A percentile compares a stretch with the other conserved stretches of the same genome.
Evolutionary conservation across 2,113 vertebrate species (phyloP).

Genomic region (Hippocampus comes): DNA sequence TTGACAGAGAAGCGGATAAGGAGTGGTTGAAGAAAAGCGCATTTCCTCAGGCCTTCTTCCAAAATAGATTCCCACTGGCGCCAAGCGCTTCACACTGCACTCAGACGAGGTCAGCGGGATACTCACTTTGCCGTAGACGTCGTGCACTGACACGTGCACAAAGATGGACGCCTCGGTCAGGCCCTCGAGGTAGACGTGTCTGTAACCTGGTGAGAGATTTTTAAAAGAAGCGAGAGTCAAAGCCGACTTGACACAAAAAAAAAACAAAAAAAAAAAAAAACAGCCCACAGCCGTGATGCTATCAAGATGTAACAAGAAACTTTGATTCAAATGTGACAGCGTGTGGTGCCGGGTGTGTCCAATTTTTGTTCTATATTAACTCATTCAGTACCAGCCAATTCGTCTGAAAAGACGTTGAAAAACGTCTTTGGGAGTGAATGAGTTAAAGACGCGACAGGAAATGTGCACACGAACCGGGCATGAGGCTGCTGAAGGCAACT

Average conservation of each 20-base stretch:
- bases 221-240: conserved; percentile 15
- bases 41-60: conserved; percentile 9
- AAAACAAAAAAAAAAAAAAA: conserved; percentile 8
- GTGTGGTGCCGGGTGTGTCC: not conserved
- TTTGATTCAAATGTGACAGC: conserved; percentile 2
- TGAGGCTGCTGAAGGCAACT: conserved; percentile 90
- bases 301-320: conserved; percentile 1
- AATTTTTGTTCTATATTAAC: conserved; percentile 15
- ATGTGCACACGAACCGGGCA: conserved; percentile 82
- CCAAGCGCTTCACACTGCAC: not conserved
- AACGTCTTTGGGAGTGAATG: no score
- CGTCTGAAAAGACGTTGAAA: no score
- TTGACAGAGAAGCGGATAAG: conserved; percentile 53
- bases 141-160: conserved; percentile 92
- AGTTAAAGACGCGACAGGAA: conserved; percentile 1
- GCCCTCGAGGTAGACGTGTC: conserved; percentile 94
- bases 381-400: no score
- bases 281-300: conserved; percentile 7
- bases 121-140: conserved; percentile 94
- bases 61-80: conserved; percentile 6
- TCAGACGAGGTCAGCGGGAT: not conserved
- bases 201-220: conserved; percentile 79
- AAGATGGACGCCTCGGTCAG: conserved; percentile 96
- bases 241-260: conserved; percentile 17
- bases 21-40: conserved; percentile 17